Evolutionary conservation across 2,113 vertebrate genomes (phyloP).

Genomic region (Nothoprocta perdicaria): DNA sequence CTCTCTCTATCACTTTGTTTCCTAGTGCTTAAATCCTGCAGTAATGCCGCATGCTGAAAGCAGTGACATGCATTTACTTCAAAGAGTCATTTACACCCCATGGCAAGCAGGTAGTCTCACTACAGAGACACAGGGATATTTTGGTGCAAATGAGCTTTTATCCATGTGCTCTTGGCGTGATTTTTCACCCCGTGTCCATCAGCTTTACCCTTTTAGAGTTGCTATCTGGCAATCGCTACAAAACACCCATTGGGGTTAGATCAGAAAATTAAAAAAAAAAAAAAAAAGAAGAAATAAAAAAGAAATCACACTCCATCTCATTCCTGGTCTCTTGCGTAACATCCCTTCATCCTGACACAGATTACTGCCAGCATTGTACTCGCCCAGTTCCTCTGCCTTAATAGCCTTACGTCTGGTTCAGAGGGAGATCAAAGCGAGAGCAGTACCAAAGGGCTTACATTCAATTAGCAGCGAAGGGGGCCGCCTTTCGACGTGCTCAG

Average conservation of each 20-base stretch:
- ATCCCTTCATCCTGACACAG: slow-evolving; percentile 45
- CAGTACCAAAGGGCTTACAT: slow-evolving; percentile 63
- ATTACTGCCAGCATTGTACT: slow-evolving; percentile 60
- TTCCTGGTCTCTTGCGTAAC: background rate
- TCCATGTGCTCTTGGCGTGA: background rate
- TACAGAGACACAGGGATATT: background rate
- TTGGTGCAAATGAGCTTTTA: background rate
- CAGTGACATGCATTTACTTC: slow-evolving; percentile 22
- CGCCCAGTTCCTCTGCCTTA: slow-evolving; percentile 57
- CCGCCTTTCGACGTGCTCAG: slow-evolving; percentile 41
- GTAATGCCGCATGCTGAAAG: background rate
- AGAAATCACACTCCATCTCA: background rate
- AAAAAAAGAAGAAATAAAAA: fast-evolving
- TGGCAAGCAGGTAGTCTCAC: slow-evolving; percentile 16
- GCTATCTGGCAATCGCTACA: slow-evolving; percentile 3
- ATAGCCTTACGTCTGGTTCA: slow-evolving; percentile 54
- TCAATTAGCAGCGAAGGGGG: slow-evolving; percentile 71
- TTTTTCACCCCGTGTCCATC: background rate
- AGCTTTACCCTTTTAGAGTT: slow-evolving; percentile 17
- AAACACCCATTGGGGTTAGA: background rate
- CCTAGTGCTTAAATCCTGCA: background rate
- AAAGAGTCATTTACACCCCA: slow-evolving; percentile 23
- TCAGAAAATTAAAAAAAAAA: background rate
- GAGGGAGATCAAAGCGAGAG: slow-evolving; percentile 66
- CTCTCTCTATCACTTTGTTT: background rate